Evolutionary conservation across 2,113 vertebrate genomes (phyloP).

Genomic region (Ageneiosus marmoratus): DNA sequence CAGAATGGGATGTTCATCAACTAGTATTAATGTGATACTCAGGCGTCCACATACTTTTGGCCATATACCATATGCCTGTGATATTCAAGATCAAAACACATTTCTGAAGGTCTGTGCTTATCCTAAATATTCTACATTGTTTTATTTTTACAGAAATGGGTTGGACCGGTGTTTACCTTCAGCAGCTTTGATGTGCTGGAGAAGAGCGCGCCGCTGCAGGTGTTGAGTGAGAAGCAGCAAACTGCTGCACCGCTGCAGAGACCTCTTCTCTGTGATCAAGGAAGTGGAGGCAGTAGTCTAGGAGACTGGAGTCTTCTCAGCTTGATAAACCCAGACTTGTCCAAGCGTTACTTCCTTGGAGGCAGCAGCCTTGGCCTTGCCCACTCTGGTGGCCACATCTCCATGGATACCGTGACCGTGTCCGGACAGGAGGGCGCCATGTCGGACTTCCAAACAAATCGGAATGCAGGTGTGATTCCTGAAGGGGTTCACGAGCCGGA

Average conservation of each 20-base stretch:
- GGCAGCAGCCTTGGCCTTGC: slow-evolving; percentile 59
- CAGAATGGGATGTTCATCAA: background rate
- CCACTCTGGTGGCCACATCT: slow-evolving; percentile 74
- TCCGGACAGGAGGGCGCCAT: slow-evolving; percentile 65
- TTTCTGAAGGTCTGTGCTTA: background rate
- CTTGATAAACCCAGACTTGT: slow-evolving; percentile 19
- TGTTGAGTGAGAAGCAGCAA: slow-evolving; percentile 46
- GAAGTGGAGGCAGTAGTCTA: slow-evolving; percentile 35
- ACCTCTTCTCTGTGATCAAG: slow-evolving; percentile 31
- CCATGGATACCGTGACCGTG: slow-evolving; percentile 84
- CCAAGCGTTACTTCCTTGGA: slow-evolving; percentile 44
- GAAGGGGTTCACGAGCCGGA: slow-evolving; percentile 54
- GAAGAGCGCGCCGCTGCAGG: slow-evolving; percentile 55
- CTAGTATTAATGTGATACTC: background rate
- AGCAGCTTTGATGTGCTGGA: slow-evolving; percentile 63
- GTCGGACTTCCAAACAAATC: slow-evolving; percentile 39
- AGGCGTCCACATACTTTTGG: background rate
- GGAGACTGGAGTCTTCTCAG: slow-evolving; percentile 28
- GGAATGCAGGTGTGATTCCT: slow-evolving; percentile 22
- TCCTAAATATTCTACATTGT: background rate
- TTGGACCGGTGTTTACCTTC: slow-evolving; percentile 65
- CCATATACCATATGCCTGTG: background rate
- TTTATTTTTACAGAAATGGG: slow-evolving; percentile 70
- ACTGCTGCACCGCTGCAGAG: slow-evolving; percentile 17
- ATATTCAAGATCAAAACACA: background rate